A percentile compares a stretch with the other conserved stretches of the same genome.
These are phyloP conservation scores for Oreochromis aureus DNA, from an alignment of 2,113 vertebrate genomes.

Conservation along the genomic window DNA sequence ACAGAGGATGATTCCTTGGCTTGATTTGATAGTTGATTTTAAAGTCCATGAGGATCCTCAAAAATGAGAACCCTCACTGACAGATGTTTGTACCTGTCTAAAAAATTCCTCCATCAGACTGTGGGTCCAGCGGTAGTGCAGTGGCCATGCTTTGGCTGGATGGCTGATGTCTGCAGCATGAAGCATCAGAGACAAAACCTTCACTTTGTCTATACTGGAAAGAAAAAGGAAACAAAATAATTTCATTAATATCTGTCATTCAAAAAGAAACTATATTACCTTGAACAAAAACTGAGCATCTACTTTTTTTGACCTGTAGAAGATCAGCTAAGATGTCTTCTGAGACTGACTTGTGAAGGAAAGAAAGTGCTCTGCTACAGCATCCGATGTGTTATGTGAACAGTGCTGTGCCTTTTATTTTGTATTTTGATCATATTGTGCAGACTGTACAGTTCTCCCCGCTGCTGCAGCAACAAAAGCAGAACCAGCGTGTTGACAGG, in stretches of 20 bases:
- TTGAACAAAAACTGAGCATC: background rate
- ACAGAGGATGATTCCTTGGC: background rate
- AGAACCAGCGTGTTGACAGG: background rate
- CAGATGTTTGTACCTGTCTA: conserved; percentile 73
- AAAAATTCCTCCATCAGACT: conserved; percentile 99
- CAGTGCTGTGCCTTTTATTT: background rate
- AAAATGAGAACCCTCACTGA: background rate
- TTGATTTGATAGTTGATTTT: background rate
- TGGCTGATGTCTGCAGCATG: conserved; percentile 98
- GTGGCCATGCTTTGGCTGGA: conserved; percentile 91
- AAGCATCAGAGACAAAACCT: conserved; percentile 95
- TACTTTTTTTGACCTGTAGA: background rate
- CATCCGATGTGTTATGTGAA: background rate
- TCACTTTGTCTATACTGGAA: conserved; percentile 83
- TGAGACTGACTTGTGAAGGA: background rate
- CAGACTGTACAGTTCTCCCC: background rate
- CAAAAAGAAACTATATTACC: background rate
- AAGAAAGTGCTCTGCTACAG: background rate
- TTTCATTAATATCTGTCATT: background rate
- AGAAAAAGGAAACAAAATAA: background rate
- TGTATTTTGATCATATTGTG: background rate
- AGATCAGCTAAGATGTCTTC: background rate
- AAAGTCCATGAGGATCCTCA: background rate
- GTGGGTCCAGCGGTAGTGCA: conserved; percentile 94
- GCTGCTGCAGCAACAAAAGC: background rate